Conservation (phyloP, 2,113 vertebrate species). For the Willisornis vidua region DNA sequence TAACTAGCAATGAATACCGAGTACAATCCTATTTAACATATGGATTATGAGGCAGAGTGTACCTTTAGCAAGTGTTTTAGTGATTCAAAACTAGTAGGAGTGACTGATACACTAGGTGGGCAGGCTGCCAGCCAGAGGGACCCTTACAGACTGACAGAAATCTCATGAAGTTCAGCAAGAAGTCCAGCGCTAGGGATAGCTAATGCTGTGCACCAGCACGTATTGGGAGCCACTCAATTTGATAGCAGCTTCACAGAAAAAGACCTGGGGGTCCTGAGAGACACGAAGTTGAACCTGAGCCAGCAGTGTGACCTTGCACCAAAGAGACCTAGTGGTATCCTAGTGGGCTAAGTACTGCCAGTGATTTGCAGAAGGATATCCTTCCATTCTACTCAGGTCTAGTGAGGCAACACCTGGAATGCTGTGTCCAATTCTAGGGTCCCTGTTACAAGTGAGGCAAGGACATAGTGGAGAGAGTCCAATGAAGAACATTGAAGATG, state of each 20-base stretch:
- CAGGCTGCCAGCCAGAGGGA: too few relatives aligned
- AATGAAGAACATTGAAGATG: neutral
- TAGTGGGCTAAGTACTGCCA: neutral
- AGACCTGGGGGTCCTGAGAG: neutral
- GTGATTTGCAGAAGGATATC: neutral
- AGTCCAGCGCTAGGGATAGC: neutral
- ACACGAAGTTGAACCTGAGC: neutral
- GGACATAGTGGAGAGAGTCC: neutral
- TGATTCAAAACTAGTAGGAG: neutral
- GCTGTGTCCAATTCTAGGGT: neutral
- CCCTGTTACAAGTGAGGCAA: neutral
- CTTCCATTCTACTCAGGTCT: neutral
- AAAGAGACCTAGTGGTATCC: neutral
- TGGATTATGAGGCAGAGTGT: neutral
- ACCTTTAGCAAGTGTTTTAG: neutral
- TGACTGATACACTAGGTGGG: neutral
- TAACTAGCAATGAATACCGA: neutral
- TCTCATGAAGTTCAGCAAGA: neutral
- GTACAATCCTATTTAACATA: neutral
- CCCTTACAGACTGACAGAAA: neutral
- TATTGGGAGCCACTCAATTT: neutral
- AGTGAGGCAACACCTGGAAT: neutral
- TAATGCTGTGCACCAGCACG: rapidly evolving
- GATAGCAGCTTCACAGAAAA: neutral
- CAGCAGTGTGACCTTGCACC: neutral